Percentiles rank a stretch among this genome's conserved stretches.
Evolutionary conservation across 2,888 invertebrate genomes (phyloP).

Genomic region (Hydrotaea cyrtoneurina): DNA sequence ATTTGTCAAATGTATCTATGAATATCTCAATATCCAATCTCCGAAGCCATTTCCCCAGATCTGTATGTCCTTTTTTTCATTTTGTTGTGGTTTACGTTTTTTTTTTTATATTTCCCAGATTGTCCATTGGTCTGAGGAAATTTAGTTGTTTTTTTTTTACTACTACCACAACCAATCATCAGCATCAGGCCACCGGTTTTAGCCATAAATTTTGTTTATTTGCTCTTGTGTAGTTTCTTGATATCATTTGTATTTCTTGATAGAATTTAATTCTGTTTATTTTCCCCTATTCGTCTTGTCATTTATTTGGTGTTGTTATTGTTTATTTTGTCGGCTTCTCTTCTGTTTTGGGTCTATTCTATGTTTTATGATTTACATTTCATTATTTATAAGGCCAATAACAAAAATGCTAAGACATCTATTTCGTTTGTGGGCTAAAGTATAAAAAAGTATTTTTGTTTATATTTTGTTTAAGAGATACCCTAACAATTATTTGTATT

Average conservation of each 20-base stretch:
- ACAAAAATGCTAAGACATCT: neutral
- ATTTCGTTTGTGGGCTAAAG: neutral
- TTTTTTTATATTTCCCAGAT: neutral
- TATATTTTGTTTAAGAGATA: neutral
- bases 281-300: too few relatives aligned
- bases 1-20: neutral
- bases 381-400: neutral
- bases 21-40: neutral
- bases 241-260: neutral
- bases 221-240: neutral
- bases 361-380: constrained; percentile 3
- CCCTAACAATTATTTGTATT: neutral
- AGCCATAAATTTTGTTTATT: neutral
- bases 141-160: neutral
- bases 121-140: neutral
- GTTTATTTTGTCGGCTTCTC: neutral
- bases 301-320: neutral
- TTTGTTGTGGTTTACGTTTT: neutral
- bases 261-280: neutral
- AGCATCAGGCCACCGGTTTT: too few relatives aligned
- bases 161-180: neutral
- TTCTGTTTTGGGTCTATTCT: neutral
- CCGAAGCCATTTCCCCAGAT: neutral
- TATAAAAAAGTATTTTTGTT: neutral
- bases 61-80: neutral